phyloP scores from a whole-genome alignment of 2,888 invertebrate genomes.

The Metopia argyrocephala region DNA sequence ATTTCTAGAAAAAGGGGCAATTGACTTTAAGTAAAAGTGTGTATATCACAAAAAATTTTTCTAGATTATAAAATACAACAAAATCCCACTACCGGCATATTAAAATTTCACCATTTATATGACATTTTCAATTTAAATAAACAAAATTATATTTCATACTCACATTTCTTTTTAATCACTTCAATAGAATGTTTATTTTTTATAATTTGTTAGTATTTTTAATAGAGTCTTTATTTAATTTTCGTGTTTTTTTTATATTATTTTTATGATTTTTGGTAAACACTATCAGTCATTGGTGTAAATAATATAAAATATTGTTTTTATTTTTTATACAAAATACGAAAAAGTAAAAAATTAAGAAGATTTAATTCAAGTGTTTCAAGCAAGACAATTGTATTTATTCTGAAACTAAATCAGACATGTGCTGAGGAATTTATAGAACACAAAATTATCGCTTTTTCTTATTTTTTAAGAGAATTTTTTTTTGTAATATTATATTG shows the following conservation, averaged over 20 bases:
- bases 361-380: constrained; percentile 26
- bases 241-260: not conserved
- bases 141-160: too few relatives aligned
- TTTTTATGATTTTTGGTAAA: constrained; percentile 13
- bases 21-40: too few relatives aligned
- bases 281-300: constrained; percentile 17
- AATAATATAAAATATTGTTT: not conserved
- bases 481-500: too few relatives aligned
- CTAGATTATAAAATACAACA: too few relatives aligned
- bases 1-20: too few relatives aligned
- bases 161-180: too few relatives aligned
- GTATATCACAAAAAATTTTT: too few relatives aligned
- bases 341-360: not conserved
- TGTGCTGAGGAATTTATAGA: constrained; percentile 36
- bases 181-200: constrained; percentile 27
- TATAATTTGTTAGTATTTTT: constrained; percentile 33
- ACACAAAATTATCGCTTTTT: constrained; percentile 11
- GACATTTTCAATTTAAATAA: too few relatives aligned
- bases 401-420: constrained; percentile 43
- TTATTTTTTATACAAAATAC: not conserved
- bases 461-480: constrained; percentile 12
- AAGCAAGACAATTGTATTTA: constrained; percentile 41
- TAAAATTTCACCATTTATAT: too few relatives aligned
- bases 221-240: constrained; percentile 25
- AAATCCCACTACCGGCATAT: too few relatives aligned